These are phyloP conservation scores for Sinonovacula constricta DNA, from an alignment of 1,140 invertebrate genomes.

Conservation along the genomic window DNA sequence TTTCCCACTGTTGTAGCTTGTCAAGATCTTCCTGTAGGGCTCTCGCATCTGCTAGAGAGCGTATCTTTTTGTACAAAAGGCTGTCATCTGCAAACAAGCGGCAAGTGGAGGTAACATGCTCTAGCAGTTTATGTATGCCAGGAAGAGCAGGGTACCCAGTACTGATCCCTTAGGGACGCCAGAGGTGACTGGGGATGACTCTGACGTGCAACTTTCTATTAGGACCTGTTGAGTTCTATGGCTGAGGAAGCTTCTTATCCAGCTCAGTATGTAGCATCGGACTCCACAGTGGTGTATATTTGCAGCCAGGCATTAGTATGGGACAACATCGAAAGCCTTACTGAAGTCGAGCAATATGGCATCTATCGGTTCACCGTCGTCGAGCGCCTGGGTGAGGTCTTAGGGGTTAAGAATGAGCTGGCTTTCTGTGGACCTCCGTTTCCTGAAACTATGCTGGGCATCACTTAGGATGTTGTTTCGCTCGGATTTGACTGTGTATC, in stretches of 20 bases:
- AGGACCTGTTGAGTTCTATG: conserved; percentile 16
- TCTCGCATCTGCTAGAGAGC: conserved; percentile 1
- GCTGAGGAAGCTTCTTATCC: conserved; percentile 1
- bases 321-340: conserved; percentile 14
- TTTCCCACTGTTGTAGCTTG: conserved; percentile 41
- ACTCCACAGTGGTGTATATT: conserved; percentile 10
- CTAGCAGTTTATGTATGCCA: no score
- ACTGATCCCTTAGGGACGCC: conserved; percentile 26
- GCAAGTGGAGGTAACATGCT: no score
- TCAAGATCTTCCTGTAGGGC: conserved; percentile 24
- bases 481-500: conserved; percentile 41
- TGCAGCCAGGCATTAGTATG: background rate
- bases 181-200: background rate
- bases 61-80: background rate
- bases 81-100: no score
- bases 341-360: background rate
- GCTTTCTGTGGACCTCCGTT: conserved; percentile 23
- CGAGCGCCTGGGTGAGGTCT: conserved; percentile 9
- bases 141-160: background rate
- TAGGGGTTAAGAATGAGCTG: conserved; percentile 30
- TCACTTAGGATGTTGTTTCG: conserved; percentile 39
- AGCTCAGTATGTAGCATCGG: background rate
- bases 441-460: conserved; percentile 45
- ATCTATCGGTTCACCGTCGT: background rate
- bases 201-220: background rate